Conservation (phyloP, 2,888 invertebrate species). For the Blastobasis adustella region DNA sequence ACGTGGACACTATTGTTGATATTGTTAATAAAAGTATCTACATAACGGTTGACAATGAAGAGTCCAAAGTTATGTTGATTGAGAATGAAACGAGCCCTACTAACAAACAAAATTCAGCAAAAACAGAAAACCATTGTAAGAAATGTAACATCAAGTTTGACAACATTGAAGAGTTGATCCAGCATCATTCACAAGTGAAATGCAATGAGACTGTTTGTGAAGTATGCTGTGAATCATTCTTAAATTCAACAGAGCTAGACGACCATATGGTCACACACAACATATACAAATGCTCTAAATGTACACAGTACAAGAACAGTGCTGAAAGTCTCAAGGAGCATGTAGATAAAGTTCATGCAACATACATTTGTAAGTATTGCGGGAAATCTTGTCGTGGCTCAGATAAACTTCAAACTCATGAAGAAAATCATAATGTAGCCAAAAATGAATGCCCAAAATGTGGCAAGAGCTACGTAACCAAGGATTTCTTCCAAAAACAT, state of each 20-base stretch:
- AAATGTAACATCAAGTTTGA: constrained; percentile 30
- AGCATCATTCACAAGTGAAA: constrained; percentile 26
- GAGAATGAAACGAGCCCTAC: constrained; percentile 17
- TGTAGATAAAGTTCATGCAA: constrained; percentile 29
- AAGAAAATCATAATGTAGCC: constrained; percentile 40
- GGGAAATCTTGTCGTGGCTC: constrained; percentile 46
- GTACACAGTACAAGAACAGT: constrained; percentile 30
- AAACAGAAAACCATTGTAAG: neutral
- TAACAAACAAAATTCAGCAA: constrained; percentile 1
- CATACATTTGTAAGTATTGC: constrained; percentile 49
- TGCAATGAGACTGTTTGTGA: constrained; percentile 22
- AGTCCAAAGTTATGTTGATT: constrained; percentile 34
- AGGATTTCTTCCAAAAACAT: constrained; percentile 50
- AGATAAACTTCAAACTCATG: constrained; percentile 44
- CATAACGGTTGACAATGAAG: constrained; percentile 33
- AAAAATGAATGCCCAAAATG: constrained; percentile 56
- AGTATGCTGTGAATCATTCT: constrained; percentile 35
- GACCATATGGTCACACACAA: constrained; percentile 28
- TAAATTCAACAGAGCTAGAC: constrained; percentile 22
- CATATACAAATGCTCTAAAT: constrained; percentile 38
- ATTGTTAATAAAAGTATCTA: constrained; percentile 33
- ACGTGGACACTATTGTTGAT: constrained; percentile 22
- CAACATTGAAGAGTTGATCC: constrained; percentile 29
- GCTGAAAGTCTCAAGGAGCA: constrained; percentile 40
- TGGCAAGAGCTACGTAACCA: constrained; percentile 51